These are phyloP conservation scores for Micoletzkya japonica DNA, from an alignment of 2,888 invertebrate genomes.

Conservation along the genomic window DNA sequence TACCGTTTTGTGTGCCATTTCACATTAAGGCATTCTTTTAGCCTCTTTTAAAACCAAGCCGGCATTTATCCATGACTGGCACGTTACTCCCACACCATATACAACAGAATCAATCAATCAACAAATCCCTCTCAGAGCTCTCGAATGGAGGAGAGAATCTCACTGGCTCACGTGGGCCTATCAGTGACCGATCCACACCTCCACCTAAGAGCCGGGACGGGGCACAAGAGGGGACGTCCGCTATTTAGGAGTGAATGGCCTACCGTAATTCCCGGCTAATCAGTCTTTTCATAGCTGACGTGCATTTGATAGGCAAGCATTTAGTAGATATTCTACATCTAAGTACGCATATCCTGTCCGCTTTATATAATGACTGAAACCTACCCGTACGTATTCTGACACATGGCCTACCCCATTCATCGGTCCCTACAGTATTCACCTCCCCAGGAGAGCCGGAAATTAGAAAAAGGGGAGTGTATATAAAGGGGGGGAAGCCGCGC, in stretches of 20 bases:
- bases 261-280: too few species aligned
- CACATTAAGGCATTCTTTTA: neutral
- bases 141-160: conserved; percentile 47
- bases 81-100: neutral
- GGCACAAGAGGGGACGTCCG: neutral
- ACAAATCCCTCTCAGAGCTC: neutral
- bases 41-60: neutral
- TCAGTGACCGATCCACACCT: conserved; percentile 32
- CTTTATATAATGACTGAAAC: neutral
- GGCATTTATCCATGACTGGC: neutral
- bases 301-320: too few species aligned
- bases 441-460: too few species aligned
- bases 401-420: neutral
- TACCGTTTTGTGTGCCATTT: neutral
- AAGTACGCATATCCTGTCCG: too few species aligned
- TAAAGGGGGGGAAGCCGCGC: neutral
- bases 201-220: conserved; percentile 29
- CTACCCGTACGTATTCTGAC: neutral
- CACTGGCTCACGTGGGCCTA: conserved; percentile 29
- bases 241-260: neutral
- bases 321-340: too few species aligned
- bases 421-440: too few species aligned
- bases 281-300: too few species aligned
- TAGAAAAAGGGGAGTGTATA: neutral
- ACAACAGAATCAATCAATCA: neutral